Conservation (phyloP, 2,888 invertebrate genomes). For the Lasioglossum pauxillum region DNA sequence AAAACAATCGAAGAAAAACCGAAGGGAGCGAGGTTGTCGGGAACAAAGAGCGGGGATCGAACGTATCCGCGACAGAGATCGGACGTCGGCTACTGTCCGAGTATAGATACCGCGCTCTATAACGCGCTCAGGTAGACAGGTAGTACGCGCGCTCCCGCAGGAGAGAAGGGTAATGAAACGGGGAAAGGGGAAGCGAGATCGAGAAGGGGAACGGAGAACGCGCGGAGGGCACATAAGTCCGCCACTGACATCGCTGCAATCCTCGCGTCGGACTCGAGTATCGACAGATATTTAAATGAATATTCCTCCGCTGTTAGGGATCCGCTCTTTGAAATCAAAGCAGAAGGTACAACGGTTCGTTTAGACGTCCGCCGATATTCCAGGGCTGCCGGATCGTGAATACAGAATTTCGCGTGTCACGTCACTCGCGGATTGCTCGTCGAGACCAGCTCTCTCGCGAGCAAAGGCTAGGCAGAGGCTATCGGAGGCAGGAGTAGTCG, state of each 20-base stretch:
- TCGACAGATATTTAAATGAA: slow-evolving; percentile 84
- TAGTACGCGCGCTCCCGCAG: slow-evolving; percentile 51
- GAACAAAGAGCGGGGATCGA: slow-evolving; percentile 63
- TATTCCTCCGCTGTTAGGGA: slow-evolving; percentile 79
- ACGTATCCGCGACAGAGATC: slow-evolving; percentile 69
- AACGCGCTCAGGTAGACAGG: slow-evolving; percentile 52
- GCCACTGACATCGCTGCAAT: slow-evolving; percentile 68
- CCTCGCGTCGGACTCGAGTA: slow-evolving; percentile 76
- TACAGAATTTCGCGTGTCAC: slow-evolving; percentile 81
- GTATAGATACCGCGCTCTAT: slow-evolving; percentile 42
- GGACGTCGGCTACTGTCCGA: slow-evolving; percentile 59
- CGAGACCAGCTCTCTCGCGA: slow-evolving; percentile 58
- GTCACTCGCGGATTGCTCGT: slow-evolving; percentile 73
- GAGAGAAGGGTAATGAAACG: slow-evolving; percentile 31
- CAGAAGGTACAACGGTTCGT: slow-evolving; percentile 78
- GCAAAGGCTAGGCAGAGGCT: slow-evolving; percentile 33
- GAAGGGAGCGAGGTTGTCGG: slow-evolving; percentile 32
- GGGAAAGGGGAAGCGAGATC: slow-evolving; percentile 33
- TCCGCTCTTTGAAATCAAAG: slow-evolving; percentile 82
- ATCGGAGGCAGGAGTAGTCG: slow-evolving; percentile 50
- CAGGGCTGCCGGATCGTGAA: slow-evolving; percentile 66
- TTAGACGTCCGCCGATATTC: slow-evolving; percentile 78
- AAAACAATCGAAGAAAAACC: not conserved
- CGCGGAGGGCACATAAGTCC: slow-evolving; percentile 71
- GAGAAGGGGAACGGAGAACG: slow-evolving; percentile 41